phyloP scores from a whole-genome alignment of 2,113 vertebrate species.

The Anguilla rostrata region DNA sequence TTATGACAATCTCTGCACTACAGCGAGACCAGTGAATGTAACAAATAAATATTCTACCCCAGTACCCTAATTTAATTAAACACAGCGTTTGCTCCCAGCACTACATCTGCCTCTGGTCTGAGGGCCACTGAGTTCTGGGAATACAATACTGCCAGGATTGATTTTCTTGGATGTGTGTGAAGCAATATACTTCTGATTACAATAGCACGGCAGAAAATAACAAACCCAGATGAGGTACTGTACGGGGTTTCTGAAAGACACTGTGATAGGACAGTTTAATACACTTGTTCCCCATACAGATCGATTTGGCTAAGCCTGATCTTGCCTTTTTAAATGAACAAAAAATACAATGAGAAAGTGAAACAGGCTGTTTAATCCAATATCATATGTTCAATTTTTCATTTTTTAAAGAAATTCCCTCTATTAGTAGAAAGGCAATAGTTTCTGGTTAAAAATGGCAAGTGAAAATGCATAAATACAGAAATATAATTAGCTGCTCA shows the following conservation, averaged over 20 bases:
- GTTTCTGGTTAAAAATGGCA: background rate
- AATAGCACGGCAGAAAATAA: slow-evolving; percentile 22
- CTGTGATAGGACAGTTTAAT: background rate
- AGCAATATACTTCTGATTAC: background rate
- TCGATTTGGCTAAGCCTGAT: background rate
- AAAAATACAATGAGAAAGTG: background rate
- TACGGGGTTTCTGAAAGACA: background rate
- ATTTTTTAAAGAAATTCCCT: background rate
- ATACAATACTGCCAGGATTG: slow-evolving; percentile 38
- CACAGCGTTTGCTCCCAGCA: slow-evolving; percentile 37
- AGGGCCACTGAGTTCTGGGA: slow-evolving; percentile 32
- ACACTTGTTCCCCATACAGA: background rate
- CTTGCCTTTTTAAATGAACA: background rate
- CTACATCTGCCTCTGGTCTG: slow-evolving; percentile 50
- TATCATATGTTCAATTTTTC: background rate
- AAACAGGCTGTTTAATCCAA: background rate
- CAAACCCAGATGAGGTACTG: slow-evolving; percentile 7
- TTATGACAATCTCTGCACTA: slow-evolving; percentile 50
- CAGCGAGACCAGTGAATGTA: slow-evolving; percentile 35
- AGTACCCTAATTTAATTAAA: slow-evolving; percentile 64
- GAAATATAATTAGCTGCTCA: background rate
- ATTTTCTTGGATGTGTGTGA: slow-evolving; percentile 36
- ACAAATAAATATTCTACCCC: slow-evolving; percentile 46
- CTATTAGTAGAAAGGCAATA: background rate
- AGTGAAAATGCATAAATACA: background rate